Percentiles rank a stretch among this genome's conserved stretches.
Evolutionary conservation across 2,797 vertebrate genomes (phyloP).

Genomic region (Sphaeramia orbicularis): DNA sequence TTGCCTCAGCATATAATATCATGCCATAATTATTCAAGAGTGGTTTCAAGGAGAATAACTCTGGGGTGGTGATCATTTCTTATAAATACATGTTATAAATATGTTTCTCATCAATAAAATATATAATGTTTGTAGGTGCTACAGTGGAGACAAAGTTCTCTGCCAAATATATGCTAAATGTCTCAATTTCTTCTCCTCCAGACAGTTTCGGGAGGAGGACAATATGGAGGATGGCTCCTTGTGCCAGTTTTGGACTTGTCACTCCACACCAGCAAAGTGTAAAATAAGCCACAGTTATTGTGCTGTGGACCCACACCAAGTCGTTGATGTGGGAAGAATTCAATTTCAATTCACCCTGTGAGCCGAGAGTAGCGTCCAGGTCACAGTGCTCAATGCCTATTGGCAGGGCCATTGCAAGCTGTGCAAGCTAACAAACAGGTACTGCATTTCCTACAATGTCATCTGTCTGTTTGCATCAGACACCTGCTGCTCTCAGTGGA

Average conservation of each 20-base stretch:
- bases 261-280: constrained; percentile 41
- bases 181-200: not conserved
- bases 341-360: constrained; percentile 59
- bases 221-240: constrained; percentile 3
- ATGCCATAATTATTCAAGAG: no score
- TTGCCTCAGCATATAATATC: no score
- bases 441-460: constrained; percentile 64
- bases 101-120: no score
- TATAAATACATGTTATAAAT: no score
- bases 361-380: constrained; percentile 38
- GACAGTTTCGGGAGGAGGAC: not conserved
- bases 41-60: no score
- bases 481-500: constrained; percentile 18
- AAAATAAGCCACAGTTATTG: constrained; percentile 41
- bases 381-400: constrained; percentile 34
- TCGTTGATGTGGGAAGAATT: not conserved
- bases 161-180: no score
- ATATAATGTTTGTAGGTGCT: no score
- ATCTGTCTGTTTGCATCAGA: constrained; percentile 35
- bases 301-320: constrained; percentile 15
- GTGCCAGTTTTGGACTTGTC: constrained; percentile 33
- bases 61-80: no score
- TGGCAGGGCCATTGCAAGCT: constrained; percentile 20
- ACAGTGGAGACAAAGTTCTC: no score
- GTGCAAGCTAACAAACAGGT: not conserved